Evolutionary conservation across 1,140 invertebrate genomes (phyloP), one percentile per base, ranked within the genome.

Genomic region (Colletes gigas): DNA sequence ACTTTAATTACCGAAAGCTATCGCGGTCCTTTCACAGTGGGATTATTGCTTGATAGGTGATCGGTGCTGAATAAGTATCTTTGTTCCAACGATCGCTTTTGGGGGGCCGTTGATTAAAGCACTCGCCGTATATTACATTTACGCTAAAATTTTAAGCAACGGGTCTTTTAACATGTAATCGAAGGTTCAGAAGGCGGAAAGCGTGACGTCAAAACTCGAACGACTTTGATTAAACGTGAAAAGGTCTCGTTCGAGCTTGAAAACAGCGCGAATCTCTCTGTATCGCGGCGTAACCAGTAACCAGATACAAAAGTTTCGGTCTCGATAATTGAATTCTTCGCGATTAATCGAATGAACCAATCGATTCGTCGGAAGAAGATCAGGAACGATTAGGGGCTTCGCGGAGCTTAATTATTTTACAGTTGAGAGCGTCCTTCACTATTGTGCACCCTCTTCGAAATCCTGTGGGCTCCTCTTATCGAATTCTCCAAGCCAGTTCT

Each of bases 401-500:
- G 77, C 6, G 39, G 17, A 73, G 77, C 60, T 73, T 79, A 79
- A 79, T 79, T 79, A 79, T 73, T 73, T 79, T 79, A 79, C 77
- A 79, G 77, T 73, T 47, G 77, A 66, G 69, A 57, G 69, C 59
- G 17, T 79, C 60, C 69, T 79, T 65, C 57, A 4, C 77, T 72
- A 79, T 79, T 73, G 77, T 79, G 60, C 77, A 30, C 70, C 77
- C 68, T 65, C 70, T 30, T 54, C 57, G 50, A 73, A 79, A 79
- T 79, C 70, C 77, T 79, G 77, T 79, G 68, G 77, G 69, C 60
- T 73, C 77, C 70, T 79, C 77, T 79, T 79, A 79, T 79, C 77
- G 77, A 79, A 79, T 79, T 72, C 68, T 78, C 68, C 76, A 54
- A 72, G 30, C 76, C 75, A 30, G 66, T 68, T 77, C 66, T 44